Base-by-base conservation (phyloP, 2,888 invertebrate species). In the Acheta domesticus region DNA sequence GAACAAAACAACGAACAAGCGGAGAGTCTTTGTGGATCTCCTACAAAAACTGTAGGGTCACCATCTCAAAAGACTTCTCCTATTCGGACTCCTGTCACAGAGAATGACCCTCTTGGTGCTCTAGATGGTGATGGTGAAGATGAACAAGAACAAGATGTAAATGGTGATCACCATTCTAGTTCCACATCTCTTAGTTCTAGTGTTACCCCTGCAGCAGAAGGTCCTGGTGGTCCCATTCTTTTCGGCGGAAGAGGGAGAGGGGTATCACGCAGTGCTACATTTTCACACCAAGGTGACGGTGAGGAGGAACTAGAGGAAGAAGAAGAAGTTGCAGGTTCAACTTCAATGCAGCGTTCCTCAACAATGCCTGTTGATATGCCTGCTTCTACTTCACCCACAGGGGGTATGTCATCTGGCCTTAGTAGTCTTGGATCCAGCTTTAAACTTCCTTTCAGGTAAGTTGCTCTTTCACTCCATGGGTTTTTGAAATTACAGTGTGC, bases 41-140 rank as follows among this genome's bases (percentile, higher is more conserved):
- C 78, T 1, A 81, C 49, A 23, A 75, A 75, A 23, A 75, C 20
- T 75, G 48, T n/a, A 48, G 49, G 48, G n/a, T 80, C 79, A 49
- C 80, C 76, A 48, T 80, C 80, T 62, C 82, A 80, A 85, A 93
- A 92, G 84, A 87, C 91, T 77, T 93, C 93, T 0, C 93, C 92
- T 62, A 85, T 85, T 48, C 90, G 96, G 80, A 96, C 96, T 3
- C 94, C 96, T 0, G 96, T 97, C 0, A 94, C 96, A 0, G 92
- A 95, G 85, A 96, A 97, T 86, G 97, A 97, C 88, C 97, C 97
- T 0, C 88, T 97, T 36, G 97, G 97, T 11, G 96, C 96, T 8
- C 88, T 97, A 2, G 88, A 87, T 78, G 81, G 82, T 82, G 86
- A 87, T 78, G 85, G 85, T 77, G 79, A 80, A 12, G 14, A 49